Base-by-base conservation (phyloP, 2,888 invertebrate genomes). In the Mechanitis mazaeus region DNA sequence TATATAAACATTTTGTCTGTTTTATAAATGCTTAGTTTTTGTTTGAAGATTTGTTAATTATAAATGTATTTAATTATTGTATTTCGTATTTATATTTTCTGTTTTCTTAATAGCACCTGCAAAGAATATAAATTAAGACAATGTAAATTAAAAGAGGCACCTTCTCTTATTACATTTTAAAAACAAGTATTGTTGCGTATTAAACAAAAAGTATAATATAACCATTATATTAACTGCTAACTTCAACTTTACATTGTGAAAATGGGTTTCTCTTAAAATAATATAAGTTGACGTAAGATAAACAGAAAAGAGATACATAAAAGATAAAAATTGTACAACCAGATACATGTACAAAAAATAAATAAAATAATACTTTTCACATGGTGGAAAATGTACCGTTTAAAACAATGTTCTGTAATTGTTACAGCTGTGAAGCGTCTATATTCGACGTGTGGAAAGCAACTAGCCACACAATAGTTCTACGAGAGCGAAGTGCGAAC, bases 361-460 rank as follows among this genome's bases (percentile, higher is more conserved):
- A 28, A 50, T 50, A 50, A 31, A 50, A 6, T 20, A 47, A 54
- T 56, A 7, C 42, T 54, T 46, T 3, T 11, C 9, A n/a, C 20
- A 33, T n/a, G 54, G 45, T 9, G 20, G 31, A 57, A 57, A 57
- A 28, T 31, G 45, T 54, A 33, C 33, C 54, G 33, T 54, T 63
- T 47, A 46, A 57, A 54, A 54, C 54, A 59, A 28, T 28, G 45
- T 57, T 33, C 20, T 46, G 33, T 33, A 55, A 57, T 63, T 68
- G 31, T 72, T 68, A 46, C 66, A 91, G 92, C 63, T 93, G 93
- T 77, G 92, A 93, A 77, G 92, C 93, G 45, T 88, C 91, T n/a
- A 87, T 93, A 70, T 93, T 92, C 73, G 91, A 92, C 69, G 85
- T 93, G 64, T 93, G 93, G 87, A 91, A 91, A 69, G 90, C 91